phyloP scores from a whole-genome alignment of 2,113 vertebrate genomes.

The Nesoenas mayeri region DNA sequence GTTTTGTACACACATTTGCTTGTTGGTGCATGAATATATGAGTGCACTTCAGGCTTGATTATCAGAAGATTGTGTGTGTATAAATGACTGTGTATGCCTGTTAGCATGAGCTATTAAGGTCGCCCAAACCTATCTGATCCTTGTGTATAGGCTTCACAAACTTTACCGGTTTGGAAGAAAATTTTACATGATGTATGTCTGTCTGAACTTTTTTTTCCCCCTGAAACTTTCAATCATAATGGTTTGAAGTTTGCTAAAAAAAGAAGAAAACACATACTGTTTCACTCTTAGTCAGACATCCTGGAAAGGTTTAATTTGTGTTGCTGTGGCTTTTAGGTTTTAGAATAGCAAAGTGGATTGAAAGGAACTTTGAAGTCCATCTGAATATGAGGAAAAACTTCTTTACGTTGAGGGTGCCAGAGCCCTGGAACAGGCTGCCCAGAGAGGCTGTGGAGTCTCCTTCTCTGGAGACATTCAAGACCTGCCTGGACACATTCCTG shows the following conservation, averaged over 20 bases:
- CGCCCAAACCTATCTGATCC: background rate
- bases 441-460: too few relatives aligned
- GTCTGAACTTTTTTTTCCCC: background rate
- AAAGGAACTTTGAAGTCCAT: background rate
- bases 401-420: too few relatives aligned
- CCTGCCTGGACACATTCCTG: too few relatives aligned
- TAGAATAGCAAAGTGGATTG: background rate
- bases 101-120: background rate
- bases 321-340: background rate
- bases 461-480: too few relatives aligned
- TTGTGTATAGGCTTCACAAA: background rate
- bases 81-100: background rate
- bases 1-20: background rate
- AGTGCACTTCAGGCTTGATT: background rate
- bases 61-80: background rate
- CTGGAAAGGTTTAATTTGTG: background rate
- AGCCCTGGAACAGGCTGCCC: too few relatives aligned
- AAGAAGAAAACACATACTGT: background rate
- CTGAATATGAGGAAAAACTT: too few relatives aligned
- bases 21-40: slow-evolving; percentile 11
- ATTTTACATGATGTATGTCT: background rate
- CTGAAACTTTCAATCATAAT: background rate
- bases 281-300: background rate
- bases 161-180: background rate
- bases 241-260: background rate